Percentiles rank a stretch among this genome's conserved stretches.
Evolutionary conservation across 1,140 invertebrate genomes (phyloP).

Genomic region (Bombus terrestris): DNA sequence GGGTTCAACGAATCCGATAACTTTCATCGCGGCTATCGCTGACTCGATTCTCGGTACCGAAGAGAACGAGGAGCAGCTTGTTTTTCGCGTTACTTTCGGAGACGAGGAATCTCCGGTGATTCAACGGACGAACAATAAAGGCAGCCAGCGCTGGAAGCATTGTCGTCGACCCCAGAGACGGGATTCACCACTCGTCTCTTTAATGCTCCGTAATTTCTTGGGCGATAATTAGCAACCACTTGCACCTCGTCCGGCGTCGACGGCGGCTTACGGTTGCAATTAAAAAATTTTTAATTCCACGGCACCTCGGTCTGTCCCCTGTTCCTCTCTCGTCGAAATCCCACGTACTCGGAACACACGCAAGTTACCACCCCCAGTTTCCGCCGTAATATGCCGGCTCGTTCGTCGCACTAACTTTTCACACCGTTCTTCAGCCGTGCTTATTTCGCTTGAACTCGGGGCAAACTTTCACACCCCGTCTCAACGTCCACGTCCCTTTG

Average conservation of each 20-base stretch:
- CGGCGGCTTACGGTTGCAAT: conserved; percentile 43
- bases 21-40: conserved; percentile 39
- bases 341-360: neutral
- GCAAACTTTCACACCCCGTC: conserved; percentile 19
- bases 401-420: conserved; percentile 17
- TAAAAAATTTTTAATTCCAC: conserved; percentile 51
- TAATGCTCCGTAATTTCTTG: conserved; percentile 46
- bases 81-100: conserved; percentile 26
- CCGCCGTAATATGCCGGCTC: neutral
- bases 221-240: conserved; percentile 51
- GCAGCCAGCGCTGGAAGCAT: conserved; percentile 16
- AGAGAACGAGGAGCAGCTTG: neutral
- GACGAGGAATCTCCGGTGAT: conserved; percentile 50
- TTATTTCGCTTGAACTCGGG: conserved; percentile 32
- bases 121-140: conserved; percentile 45
- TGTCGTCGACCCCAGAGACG: too few relatives aligned
- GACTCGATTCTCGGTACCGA: neutral
- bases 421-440: conserved; percentile 21
- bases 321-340: neutral
- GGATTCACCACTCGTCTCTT: conserved; percentile 20
- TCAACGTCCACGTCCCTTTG: neutral
- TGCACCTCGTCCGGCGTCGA: conserved; percentile 6
- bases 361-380: neutral
- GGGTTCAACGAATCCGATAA: conserved; percentile 49
- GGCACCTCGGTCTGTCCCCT: neutral